A percentile compares a stretch with the other conserved stretches of the same genome.
phyloP scores from a whole-genome alignment of 2,888 invertebrate species.

The Axea sp. region DNA sequence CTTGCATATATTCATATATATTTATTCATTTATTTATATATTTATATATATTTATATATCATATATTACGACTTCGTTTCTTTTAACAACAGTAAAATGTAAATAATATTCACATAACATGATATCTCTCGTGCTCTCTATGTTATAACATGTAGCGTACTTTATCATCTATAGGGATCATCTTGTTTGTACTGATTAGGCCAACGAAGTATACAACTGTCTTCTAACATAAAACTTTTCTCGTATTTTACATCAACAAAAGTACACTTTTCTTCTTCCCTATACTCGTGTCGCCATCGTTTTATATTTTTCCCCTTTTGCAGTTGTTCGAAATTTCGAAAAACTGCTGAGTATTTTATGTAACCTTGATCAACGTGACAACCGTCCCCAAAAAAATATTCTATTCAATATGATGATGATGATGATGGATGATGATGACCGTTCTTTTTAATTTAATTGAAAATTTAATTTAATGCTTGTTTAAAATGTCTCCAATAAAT shows the following conservation, averaged over 20 bases:
- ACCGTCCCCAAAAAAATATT: too few species aligned
- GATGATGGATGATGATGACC: too few species aligned
- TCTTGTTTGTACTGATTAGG: conserved; percentile 77
- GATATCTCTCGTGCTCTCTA: conserved; percentile 71
- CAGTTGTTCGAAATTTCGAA: conserved; percentile 2
- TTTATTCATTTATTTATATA: conserved; percentile 48
- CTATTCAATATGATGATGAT: too few species aligned
- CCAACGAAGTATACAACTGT: conserved; percentile 68
- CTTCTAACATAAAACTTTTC: conserved; percentile 58
- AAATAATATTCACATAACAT: conserved; percentile 76
- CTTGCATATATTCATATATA: conserved; percentile 43
- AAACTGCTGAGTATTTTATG: conserved; percentile 39
- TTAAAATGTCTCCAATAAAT: too few species aligned
- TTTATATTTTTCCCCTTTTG: neutral
- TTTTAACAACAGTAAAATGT: conserved; percentile 75
- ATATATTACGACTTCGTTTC: conserved; percentile 73
- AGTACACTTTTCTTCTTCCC: conserved; percentile 40
- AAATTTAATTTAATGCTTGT: too few species aligned
- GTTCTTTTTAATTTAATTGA: too few species aligned
- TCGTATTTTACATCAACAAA: conserved; percentile 60
- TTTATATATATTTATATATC: conserved; percentile 62
- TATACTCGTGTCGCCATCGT: conserved; percentile 4
- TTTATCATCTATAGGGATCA: conserved; percentile 71
- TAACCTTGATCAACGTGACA: neutral
- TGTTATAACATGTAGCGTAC: conserved; percentile 64